phyloP scores from a whole-genome alignment of 1,140 invertebrate genomes.

The Tetragonula clypearis region DNA sequence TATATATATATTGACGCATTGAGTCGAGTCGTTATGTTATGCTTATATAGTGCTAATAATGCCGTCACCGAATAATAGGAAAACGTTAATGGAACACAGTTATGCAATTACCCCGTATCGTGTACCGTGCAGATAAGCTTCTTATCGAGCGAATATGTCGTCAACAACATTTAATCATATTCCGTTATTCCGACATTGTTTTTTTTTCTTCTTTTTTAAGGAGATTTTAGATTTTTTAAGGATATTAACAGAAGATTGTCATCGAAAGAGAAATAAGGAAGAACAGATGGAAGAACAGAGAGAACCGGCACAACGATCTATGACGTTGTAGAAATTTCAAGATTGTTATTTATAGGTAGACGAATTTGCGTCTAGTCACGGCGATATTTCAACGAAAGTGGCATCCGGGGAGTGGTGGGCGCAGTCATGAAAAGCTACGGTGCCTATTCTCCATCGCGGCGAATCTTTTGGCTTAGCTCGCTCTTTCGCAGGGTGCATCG shows the following conservation, averaged over 20 bases:
- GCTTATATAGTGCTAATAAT: not conserved
- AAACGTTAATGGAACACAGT: not conserved
- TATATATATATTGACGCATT: too few relatives aligned
- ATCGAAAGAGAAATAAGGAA: not conserved
- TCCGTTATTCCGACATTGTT: not conserved
- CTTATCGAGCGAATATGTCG: too few relatives aligned
- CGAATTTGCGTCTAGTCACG: conserved; percentile 68
- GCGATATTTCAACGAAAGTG: conserved; percentile 68
- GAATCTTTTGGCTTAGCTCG: conserved; percentile 48
- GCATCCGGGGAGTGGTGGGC: conserved; percentile 28
- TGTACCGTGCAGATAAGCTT: not conserved
- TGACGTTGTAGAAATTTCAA: conserved; percentile 48
- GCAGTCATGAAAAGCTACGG: conserved; percentile 55
- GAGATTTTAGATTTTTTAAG: too few relatives aligned
- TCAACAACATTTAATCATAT: too few relatives aligned
- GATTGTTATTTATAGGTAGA: conserved; percentile 69
- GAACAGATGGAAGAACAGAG: too few relatives aligned
- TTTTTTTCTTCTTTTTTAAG: too few relatives aligned
- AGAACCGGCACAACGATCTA: not conserved
- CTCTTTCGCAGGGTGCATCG: conserved; percentile 19
- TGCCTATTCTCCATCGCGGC: conserved; percentile 33
- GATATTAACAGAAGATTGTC: not conserved
- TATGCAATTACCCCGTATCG: not conserved
- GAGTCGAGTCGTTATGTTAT: too few relatives aligned
- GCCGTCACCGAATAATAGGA: not conserved